phyloP scores from a whole-genome alignment of 2,113 vertebrate genomes.

The Isurus oxyrinchus region DNA sequence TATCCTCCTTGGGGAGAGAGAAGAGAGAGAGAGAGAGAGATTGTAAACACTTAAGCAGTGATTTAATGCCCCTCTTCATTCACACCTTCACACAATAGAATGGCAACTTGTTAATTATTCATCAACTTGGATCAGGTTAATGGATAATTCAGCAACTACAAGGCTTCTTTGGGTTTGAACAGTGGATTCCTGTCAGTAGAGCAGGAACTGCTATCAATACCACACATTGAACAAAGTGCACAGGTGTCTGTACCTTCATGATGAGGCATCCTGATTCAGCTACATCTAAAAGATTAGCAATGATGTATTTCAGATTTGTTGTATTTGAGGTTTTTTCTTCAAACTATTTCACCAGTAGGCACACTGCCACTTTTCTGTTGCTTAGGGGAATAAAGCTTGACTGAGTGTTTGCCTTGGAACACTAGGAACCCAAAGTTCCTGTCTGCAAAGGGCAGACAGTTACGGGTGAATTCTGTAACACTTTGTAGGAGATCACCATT shows the following conservation, averaged over 20 bases:
- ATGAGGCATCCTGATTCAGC: neutral
- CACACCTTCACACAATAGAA: neutral
- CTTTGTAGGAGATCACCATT: neutral
- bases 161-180: neutral
- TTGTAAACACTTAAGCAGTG: neutral
- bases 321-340: neutral
- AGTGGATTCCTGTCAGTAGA: neutral
- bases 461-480: neutral
- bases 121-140: neutral
- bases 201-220: neutral
- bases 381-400: neutral
- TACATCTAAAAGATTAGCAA: neutral
- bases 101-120: neutral
- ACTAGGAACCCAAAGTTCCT: neutral
- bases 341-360: neutral
- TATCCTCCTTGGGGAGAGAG: neutral
- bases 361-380: neutral
- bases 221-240: neutral
- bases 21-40: neutral
- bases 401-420: neutral
- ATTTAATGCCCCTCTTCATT: neutral
- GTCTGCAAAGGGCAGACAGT: neutral
- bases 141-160: slow-evolving; percentile 20
- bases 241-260: neutral
- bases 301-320: neutral